Conservation (phyloP, 2,113 vertebrate genomes). For the Antennarius striatus region DNA sequence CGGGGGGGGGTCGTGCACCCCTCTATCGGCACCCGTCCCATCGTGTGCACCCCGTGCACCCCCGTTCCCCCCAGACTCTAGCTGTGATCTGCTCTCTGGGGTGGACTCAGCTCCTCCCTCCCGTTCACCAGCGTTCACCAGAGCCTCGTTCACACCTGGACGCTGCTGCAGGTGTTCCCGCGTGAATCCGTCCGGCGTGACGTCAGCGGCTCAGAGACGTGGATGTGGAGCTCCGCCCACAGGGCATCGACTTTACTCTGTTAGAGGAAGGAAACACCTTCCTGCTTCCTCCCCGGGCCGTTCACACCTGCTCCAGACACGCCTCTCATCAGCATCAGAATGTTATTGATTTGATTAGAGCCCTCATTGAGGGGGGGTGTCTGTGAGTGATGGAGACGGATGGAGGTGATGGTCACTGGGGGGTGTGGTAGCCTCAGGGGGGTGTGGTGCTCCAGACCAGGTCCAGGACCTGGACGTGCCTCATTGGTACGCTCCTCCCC, state of each 20-base stretch:
- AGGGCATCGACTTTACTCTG: too few relatives aligned
- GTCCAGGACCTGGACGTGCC: slow-evolving; percentile 19
- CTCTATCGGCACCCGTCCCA: slow-evolving; percentile 6
- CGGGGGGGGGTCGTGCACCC: slow-evolving; percentile 11
- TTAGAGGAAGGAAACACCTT: too few relatives aligned
- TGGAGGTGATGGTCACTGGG: not conserved
- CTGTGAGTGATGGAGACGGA: too few relatives aligned
- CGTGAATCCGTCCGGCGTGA: not conserved
- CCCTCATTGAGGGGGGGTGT: not conserved
- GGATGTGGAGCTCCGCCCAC: too few relatives aligned
- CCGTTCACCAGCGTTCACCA: too few relatives aligned
- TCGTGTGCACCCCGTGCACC: not conserved
- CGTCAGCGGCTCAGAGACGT: too few relatives aligned
- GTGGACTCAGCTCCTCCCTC: too few relatives aligned
- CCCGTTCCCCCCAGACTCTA: not conserved
- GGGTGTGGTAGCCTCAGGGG: not conserved
- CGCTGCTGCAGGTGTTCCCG: slow-evolving; percentile 1
- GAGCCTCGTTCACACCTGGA: too few relatives aligned
- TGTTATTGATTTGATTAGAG: not conserved
- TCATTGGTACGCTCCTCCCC: slow-evolving; percentile 6
- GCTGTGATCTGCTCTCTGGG: slow-evolving; percentile 13
- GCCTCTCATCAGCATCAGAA: not conserved
- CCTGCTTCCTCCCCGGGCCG: not conserved
- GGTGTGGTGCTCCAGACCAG: slow-evolving; percentile 17
- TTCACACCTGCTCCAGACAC: not conserved